Evolutionary conservation across 2,797 vertebrate species (phyloP).

Genomic region (Botia almorhae): DNA sequence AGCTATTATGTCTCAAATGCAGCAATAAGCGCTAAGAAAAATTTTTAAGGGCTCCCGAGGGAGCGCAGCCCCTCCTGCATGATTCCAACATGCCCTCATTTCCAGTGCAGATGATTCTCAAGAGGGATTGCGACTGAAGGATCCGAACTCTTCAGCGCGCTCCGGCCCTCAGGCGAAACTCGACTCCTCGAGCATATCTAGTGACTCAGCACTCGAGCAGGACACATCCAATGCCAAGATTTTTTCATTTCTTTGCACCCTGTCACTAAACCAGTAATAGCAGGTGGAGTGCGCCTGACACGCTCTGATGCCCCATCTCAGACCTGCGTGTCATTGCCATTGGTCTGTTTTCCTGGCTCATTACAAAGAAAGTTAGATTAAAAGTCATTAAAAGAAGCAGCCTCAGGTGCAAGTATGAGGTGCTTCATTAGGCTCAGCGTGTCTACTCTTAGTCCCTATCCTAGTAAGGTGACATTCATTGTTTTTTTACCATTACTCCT

Average conservation of each 20-base stretch:
- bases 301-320: constrained; percentile 11
- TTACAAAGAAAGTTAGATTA: constrained; percentile 31
- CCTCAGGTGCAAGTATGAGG: constrained; percentile 36
- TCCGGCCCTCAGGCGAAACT: constrained; percentile 37
- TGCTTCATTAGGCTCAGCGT: constrained; percentile 33
- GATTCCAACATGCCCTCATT: constrained; percentile 65
- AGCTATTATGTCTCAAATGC: constrained; percentile 45
- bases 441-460: constrained; percentile 5
- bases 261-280: constrained; percentile 41
- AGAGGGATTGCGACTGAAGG: constrained; percentile 52
- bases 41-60: constrained; percentile 51
- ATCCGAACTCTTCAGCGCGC: constrained; percentile 55
- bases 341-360: constrained; percentile 44
- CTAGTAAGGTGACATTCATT: constrained; percentile 37
- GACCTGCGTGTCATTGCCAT: constrained; percentile 37
- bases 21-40: constrained; percentile 35
- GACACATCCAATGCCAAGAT: constrained; percentile 20
- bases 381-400: constrained; percentile 52
- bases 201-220: constrained; percentile 57
- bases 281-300: constrained; percentile 21
- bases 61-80: constrained; percentile 50
- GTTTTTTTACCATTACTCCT: constrained; percentile 11
- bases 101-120: constrained; percentile 69
- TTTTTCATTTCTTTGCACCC: not conserved
- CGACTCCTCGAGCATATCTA: constrained; percentile 45